Conservation (phyloP, 2,888 invertebrate genomes). For the Microctonus brassicae region DNA sequence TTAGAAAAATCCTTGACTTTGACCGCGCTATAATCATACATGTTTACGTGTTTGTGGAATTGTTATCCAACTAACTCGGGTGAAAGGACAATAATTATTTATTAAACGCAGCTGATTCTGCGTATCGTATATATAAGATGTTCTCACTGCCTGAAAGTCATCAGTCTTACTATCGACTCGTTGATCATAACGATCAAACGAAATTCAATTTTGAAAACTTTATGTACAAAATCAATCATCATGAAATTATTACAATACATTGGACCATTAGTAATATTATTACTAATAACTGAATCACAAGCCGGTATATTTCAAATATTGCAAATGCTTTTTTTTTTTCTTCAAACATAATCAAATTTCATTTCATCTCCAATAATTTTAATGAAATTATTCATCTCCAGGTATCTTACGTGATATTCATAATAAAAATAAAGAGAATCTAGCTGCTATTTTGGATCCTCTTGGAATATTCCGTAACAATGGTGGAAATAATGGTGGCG, state of each 20-base stretch:
- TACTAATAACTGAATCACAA: conserved; percentile 48
- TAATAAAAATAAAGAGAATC: conserved; percentile 7
- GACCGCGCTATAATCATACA: background rate
- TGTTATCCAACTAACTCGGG: conserved; percentile 10
- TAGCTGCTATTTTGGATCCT: conserved; percentile 54
- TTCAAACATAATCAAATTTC: background rate
- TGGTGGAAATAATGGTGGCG: conserved; percentile 26
- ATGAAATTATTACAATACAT: conserved; percentile 57
- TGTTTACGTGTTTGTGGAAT: background rate
- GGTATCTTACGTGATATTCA: conserved; percentile 43
- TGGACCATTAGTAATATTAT: conserved; percentile 56
- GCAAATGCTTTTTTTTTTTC: background rate
- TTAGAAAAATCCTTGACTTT: conserved; percentile 30
- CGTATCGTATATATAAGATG: conserved; percentile 64
- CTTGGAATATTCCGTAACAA: conserved; percentile 53
- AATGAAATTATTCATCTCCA: conserved; percentile 37
- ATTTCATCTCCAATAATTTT: conserved; percentile 1
- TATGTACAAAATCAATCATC: conserved; percentile 33
- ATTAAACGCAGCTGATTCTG: conserved; percentile 44
- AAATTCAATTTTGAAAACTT: conserved; percentile 20
- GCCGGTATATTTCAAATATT: conserved; percentile 51
- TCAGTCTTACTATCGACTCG: conserved; percentile 60
- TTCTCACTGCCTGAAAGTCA: conserved; percentile 51
- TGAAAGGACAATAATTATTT: conserved; percentile 54
- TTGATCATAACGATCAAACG: conserved; percentile 40